Conservation (phyloP, 2,113 vertebrate genomes). For the Tachysurus fulvidraco region DNA sequence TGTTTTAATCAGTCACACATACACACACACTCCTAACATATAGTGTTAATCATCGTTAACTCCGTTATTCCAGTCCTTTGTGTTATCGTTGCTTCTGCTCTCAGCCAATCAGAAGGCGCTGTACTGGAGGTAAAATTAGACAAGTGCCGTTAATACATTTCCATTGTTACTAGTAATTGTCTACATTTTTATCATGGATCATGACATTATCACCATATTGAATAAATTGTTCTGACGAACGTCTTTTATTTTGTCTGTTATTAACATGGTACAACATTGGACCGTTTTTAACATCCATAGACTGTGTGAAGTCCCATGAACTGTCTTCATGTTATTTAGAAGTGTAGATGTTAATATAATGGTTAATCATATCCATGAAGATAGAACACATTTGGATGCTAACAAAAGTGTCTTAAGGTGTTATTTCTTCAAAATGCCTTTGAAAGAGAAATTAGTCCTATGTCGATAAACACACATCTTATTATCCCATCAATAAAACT, state of each 20-base stretch:
- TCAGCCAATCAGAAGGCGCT: slow-evolving; percentile 16
- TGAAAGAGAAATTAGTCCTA: too few relatives aligned
- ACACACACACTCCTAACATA: neutral
- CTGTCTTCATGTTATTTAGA: neutral
- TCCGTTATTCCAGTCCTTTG: neutral
- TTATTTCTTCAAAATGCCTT: too few relatives aligned
- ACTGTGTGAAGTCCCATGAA: neutral
- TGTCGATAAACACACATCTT: too few relatives aligned
- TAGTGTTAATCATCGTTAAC: slow-evolving; percentile 1
- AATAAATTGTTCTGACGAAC: slow-evolving; percentile 12
- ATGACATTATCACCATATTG: neutral
- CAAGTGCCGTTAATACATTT: neutral
- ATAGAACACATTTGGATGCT: too few relatives aligned
- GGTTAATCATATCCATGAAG: too few relatives aligned
- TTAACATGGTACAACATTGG: neutral
- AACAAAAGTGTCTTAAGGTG: too few relatives aligned
- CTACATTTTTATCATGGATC: neutral
- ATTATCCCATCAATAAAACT: too few relatives aligned
- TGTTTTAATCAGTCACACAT: neutral
- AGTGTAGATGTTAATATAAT: neutral
- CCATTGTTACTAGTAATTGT: neutral
- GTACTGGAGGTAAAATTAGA: neutral
- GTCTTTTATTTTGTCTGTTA: neutral
- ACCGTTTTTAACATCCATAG: neutral
- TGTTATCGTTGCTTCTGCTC: slow-evolving; percentile 6